phyloP scores from a whole-genome alignment of 1,140 invertebrate genomes.

The Micrasema longulum region DNA sequence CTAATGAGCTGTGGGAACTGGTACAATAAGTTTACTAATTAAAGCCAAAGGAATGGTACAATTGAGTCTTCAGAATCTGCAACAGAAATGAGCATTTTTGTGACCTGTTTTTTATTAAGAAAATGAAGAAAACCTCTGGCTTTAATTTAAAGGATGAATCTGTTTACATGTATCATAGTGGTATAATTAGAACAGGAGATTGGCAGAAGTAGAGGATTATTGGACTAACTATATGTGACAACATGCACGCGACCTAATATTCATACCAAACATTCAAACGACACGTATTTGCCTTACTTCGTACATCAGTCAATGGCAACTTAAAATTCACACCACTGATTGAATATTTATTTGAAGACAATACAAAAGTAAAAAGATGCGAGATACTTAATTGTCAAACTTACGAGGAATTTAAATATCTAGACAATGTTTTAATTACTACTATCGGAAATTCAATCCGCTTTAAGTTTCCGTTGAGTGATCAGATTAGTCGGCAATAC shows the following conservation, averaged over 20 bases:
- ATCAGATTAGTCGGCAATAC: slow-evolving; percentile 46
- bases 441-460: slow-evolving; percentile 25
- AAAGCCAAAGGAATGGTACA: slow-evolving; percentile 9
- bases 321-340: slow-evolving; percentile 48
- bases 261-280: slow-evolving; percentile 50
- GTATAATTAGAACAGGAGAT: slow-evolving; percentile 5
- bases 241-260: slow-evolving; percentile 46
- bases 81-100: slow-evolving; percentile 7
- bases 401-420: slow-evolving; percentile 38
- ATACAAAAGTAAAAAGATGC: slow-evolving; percentile 54
- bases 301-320: slow-evolving; percentile 53
- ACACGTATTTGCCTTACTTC: slow-evolving; percentile 48
- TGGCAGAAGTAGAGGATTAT: slow-evolving; percentile 31
- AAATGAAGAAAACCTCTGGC: slow-evolving; percentile 10
- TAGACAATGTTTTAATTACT: slow-evolving; percentile 27
- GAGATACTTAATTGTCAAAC: slow-evolving; percentile 34
- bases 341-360: slow-evolving; percentile 47
- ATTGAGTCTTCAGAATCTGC: slow-evolving; percentile 22
- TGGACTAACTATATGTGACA: slow-evolving; percentile 47
- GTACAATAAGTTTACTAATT: slow-evolving; percentile 3
- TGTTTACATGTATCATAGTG: not conserved
- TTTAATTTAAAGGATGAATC: not conserved
- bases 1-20: slow-evolving; percentile 31
- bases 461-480: slow-evolving; percentile 49
- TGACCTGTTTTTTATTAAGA: slow-evolving; percentile 29